Evolutionary conservation across 2,888 invertebrate genomes (phyloP).

Genomic region (Temnothorax unifasciatus): DNA sequence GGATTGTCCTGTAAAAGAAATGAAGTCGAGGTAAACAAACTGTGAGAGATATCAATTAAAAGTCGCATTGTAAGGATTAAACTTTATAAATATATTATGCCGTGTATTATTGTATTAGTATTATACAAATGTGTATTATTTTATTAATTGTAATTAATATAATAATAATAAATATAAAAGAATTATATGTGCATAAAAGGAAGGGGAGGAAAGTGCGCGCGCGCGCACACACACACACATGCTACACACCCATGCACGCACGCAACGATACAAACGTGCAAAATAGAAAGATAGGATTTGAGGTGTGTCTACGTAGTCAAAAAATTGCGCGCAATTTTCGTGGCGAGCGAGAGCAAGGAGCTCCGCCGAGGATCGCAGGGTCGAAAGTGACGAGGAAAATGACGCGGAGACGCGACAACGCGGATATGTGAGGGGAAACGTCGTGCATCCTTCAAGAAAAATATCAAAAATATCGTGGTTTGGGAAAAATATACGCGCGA

Average conservation of each 20-base stretch:
- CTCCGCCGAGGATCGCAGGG: not conserved
- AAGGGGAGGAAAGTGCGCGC: not conserved
- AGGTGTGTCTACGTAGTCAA: slow-evolving; percentile 37
- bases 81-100: not conserved
- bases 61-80: not conserved
- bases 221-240: not conserved
- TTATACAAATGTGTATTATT: no score
- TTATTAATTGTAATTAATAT: not conserved
- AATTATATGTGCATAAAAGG: not conserved
- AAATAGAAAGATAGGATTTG: not conserved
- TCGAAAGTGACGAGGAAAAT: not conserved
- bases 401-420: not conserved
- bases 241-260: not conserved
- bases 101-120: no score
- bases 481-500: not conserved
- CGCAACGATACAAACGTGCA: not conserved
- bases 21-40: not conserved
- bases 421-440: not conserved
- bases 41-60: not conserved
- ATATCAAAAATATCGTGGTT: no score
- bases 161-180: not conserved
- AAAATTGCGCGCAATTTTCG: slow-evolving; percentile 12
- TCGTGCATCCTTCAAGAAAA: not conserved
- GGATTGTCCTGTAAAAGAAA: slow-evolving; percentile 92
- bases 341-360: not conserved